These are phyloP conservation scores for Eumacrocentrus americanus DNA, from an alignment of 2,888 invertebrate species.

Conservation along the genomic window DNA sequence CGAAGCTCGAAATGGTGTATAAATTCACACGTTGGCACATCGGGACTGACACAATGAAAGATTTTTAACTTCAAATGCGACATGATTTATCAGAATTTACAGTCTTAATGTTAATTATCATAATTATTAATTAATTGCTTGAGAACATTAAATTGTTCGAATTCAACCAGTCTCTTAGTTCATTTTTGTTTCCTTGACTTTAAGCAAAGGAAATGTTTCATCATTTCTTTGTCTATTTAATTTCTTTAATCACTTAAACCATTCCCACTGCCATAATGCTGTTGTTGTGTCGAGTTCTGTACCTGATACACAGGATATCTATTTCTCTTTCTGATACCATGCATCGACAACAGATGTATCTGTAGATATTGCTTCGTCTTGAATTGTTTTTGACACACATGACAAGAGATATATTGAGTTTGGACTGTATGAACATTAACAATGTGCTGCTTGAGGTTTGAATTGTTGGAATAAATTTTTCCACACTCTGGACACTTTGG, in stretches of 20 bases:
- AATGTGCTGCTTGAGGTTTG: slow-evolving; percentile 74
- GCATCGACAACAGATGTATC: slow-evolving; percentile 73
- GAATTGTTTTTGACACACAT: slow-evolving; percentile 71
- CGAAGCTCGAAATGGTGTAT: too few relatives aligned
- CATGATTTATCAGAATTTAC: too few relatives aligned
- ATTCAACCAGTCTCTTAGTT: too few relatives aligned
- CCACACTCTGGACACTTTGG: slow-evolving; percentile 73
- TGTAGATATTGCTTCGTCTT: slow-evolving; percentile 75
- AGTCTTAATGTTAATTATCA: too few relatives aligned
- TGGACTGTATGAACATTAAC: slow-evolving; percentile 72
- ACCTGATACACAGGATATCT: slow-evolving; percentile 58
- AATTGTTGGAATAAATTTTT: slow-evolving; percentile 72
- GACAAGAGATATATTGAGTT: slow-evolving; percentile 68
- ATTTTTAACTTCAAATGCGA: too few relatives aligned
- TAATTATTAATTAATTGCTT: too few relatives aligned
- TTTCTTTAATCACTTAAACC: slow-evolving; percentile 53
- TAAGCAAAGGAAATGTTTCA: too few relatives aligned
- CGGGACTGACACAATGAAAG: too few relatives aligned
- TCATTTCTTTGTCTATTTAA: slow-evolving; percentile 40
- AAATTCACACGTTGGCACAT: too few relatives aligned
- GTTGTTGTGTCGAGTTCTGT: slow-evolving; percentile 44
- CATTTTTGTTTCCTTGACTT: too few relatives aligned
- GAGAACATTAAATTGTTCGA: too few relatives aligned
- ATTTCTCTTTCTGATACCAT: slow-evolving; percentile 70
- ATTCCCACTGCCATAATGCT: slow-evolving; percentile 43